A percentile compares a stretch with the other conserved stretches of the same genome.
phyloP scores from a whole-genome alignment of 2,797 vertebrate genomes.

The Calcarius lapponicus region DNA sequence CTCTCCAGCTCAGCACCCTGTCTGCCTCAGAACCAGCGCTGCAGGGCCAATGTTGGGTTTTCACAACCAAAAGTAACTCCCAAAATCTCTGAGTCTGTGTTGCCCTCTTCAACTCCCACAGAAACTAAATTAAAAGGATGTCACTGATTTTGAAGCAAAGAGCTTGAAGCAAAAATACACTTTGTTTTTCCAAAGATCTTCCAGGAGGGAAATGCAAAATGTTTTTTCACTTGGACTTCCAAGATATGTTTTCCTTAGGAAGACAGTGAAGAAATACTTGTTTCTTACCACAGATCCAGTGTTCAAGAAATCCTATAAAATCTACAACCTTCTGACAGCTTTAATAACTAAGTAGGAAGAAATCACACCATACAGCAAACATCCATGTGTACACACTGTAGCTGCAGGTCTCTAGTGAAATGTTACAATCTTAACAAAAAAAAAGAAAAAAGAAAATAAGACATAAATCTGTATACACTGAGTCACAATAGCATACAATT shows the following conservation, averaged over 20 bases:
- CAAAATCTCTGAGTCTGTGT: neutral
- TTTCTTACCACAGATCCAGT: neutral
- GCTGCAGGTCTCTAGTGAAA: neutral
- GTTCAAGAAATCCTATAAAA: neutral
- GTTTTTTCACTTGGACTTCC: neutral
- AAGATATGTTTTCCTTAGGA: neutral
- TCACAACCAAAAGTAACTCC: neutral
- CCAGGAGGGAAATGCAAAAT: neutral
- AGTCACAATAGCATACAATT: neutral
- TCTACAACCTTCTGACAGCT: neutral
- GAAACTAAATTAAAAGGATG: too few relatives aligned
- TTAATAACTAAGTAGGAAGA: neutral
- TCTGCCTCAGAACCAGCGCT: accelerated
- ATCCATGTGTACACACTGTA: accelerated
- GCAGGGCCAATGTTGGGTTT: neutral
- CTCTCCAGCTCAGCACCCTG: accelerated
- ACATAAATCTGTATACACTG: neutral
- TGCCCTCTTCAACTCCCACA: neutral
- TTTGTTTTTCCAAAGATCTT: neutral
- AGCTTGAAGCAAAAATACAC: neutral
- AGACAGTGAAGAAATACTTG: neutral
- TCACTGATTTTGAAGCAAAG: too few relatives aligned
- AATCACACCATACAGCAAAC: neutral
- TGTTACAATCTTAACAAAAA: neutral
- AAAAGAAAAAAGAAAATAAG: neutral